Evolutionary conservation across 2,797 vertebrate genomes (phyloP).

Genomic region (Oreochromis grahami): DNA sequence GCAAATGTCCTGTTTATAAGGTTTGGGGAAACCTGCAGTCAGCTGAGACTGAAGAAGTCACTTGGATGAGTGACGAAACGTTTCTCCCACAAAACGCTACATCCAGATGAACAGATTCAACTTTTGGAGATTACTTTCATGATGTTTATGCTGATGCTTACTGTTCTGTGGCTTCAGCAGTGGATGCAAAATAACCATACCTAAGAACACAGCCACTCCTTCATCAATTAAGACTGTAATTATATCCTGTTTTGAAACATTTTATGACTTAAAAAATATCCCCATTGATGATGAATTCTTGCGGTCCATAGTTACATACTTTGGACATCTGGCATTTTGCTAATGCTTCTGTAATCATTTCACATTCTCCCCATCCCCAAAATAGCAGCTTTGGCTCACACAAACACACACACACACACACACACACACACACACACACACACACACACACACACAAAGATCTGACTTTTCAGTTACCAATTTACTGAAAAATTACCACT

Average conservation of each 20-base stretch:
- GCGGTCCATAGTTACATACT: neutral
- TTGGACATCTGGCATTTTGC: neutral
- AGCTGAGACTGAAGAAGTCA: too few species aligned
- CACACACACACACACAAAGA: neutral
- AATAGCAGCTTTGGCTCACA: neutral
- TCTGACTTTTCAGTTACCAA: neutral
- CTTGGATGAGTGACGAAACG: too few species aligned
- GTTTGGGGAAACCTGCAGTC: too few species aligned
- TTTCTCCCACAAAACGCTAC: too few species aligned
- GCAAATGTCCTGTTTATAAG: too few species aligned
- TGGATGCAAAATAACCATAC: neutral
- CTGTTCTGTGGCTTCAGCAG: neutral
- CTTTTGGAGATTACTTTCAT: neutral
- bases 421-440: neutral
- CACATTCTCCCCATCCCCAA: neutral
- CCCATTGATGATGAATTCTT: neutral
- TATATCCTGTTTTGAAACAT: neutral
- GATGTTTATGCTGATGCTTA: neutral
- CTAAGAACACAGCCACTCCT: neutral
- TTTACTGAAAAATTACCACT: neutral
- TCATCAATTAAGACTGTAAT: neutral
- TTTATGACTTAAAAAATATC: neutral
- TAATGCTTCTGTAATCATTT: neutral
- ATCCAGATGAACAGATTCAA: too few species aligned
- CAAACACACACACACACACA: neutral